Evolutionary conservation across 2,113 vertebrate species (phyloP).

Genomic region (Neoarius graeffei): DNA sequence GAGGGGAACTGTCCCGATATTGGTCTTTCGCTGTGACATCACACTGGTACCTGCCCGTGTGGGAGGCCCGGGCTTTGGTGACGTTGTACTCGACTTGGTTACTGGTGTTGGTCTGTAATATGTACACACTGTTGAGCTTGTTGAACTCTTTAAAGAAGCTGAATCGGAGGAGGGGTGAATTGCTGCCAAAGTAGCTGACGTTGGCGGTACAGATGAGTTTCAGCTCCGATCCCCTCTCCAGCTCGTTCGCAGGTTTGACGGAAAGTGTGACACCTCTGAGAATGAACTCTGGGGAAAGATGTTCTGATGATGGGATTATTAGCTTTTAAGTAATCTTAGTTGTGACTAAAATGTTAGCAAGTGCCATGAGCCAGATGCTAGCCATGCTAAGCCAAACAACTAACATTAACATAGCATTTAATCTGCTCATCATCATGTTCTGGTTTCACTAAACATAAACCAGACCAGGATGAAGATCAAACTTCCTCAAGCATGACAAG

Average conservation of each 20-base stretch:
- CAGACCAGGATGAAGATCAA: not conserved
- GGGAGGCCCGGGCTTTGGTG: constrained; percentile 45
- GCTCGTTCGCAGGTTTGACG: constrained; percentile 57
- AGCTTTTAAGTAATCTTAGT: not conserved
- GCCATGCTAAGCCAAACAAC: not conserved
- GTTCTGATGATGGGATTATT: not conserved
- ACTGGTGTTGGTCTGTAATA: not conserved
- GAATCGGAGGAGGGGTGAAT: constrained; percentile 52
- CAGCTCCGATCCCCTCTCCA: constrained; percentile 62
- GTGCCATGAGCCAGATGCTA: not conserved
- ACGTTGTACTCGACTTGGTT: constrained; percentile 53
- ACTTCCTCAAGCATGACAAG: not conserved
- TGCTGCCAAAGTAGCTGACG: constrained; percentile 1
- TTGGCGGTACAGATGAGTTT: constrained; percentile 58
- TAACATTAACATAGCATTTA: not conserved
- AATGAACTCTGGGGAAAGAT: constrained; percentile 38
- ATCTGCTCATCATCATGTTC: not conserved
- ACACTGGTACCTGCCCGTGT: constrained; percentile 69
- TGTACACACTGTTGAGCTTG: not conserved
- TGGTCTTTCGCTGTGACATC: constrained; percentile 27
- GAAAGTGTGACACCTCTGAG: constrained; percentile 54
- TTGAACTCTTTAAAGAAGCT: constrained; percentile 59
- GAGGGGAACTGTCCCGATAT: rapidly evolving
- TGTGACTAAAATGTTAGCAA: not conserved
- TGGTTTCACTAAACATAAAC: not conserved